phyloP scores from a whole-genome alignment of 2,888 invertebrate genomes.

The Volucella bombylans region DNA sequence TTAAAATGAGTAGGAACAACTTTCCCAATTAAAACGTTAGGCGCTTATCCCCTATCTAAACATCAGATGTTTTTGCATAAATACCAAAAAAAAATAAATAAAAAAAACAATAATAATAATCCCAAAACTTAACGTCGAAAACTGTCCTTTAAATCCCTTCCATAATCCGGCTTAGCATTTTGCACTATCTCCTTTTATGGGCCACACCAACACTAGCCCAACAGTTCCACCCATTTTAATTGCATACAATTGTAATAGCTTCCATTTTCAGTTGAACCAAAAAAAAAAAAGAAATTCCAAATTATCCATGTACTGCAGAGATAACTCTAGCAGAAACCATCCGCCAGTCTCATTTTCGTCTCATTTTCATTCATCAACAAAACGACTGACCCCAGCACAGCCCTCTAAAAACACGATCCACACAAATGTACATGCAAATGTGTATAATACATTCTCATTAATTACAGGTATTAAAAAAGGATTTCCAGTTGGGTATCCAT shows the following conservation, averaged over 20 bases:
- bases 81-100: constrained; percentile 5
- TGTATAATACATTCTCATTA: constrained; percentile 60
- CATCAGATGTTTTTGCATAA: constrained; percentile 11
- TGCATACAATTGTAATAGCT: constrained; percentile 10
- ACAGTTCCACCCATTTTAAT: background rate
- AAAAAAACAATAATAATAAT: constrained; percentile 6
- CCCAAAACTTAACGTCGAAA: constrained; percentile 26
- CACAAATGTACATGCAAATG: constrained; percentile 20
- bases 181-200: constrained; percentile 1
- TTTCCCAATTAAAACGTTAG: constrained; percentile 10
- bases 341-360: constrained; percentile 13
- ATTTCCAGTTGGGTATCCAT: constrained; percentile 56
- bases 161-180: constrained; percentile 42
- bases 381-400: constrained; percentile 3
- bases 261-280: background rate
- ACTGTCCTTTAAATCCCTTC: constrained; percentile 27
- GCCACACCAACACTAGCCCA: background rate
- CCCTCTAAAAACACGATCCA: constrained; percentile 3
- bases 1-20: constrained; percentile 1
- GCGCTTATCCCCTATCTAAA: background rate
- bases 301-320: background rate
- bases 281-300: background rate
- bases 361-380: constrained; percentile 26
- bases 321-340: background rate
- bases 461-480: constrained; percentile 70